Conservation (phyloP, 2,888 invertebrate species). For the Hipparchia sbordonii region DNA sequence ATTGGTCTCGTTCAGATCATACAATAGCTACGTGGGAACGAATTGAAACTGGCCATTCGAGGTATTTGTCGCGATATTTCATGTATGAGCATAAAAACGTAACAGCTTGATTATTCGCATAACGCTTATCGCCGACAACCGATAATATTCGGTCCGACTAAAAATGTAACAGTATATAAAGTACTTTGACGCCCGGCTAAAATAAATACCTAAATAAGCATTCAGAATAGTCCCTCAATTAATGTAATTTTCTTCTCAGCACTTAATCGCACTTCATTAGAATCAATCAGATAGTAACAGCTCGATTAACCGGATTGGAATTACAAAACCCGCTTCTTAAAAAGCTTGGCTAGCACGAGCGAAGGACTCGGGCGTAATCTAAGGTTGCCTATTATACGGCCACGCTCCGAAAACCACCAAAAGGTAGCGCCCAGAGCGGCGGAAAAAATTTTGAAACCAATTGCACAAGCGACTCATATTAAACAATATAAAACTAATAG, state of each 20-base stretch:
- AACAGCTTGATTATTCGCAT: conserved; percentile 50
- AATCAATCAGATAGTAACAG: conserved; percentile 55
- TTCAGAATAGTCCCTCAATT: no score
- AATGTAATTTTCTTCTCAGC: no score
- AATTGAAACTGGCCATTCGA: conserved; percentile 49
- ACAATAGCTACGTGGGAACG: conserved; percentile 64
- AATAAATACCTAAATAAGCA: no score
- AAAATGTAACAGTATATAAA: neutral
- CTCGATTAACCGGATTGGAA: conserved; percentile 52
- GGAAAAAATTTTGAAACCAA: conserved; percentile 78
- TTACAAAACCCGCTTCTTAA: conserved; percentile 72
- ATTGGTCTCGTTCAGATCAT: conserved; percentile 53
- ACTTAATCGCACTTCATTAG: no score
- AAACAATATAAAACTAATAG: conserved; percentile 80
- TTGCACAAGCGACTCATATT: conserved; percentile 79
- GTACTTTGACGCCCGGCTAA: no score
- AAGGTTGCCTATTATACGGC: conserved; percentile 80
- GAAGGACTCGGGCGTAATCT: conserved; percentile 80
- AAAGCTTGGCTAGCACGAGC: conserved; percentile 74
- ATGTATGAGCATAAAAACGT: conserved; percentile 30
- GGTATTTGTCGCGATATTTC: conserved; percentile 35
- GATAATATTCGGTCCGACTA: neutral
- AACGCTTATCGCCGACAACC: neutral
- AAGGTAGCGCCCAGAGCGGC: conserved; percentile 76
- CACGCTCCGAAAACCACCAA: conserved; percentile 82